Evolutionary conservation across 1,140 invertebrate species (phyloP).

Genomic region (Helicoverpa armigera): DNA sequence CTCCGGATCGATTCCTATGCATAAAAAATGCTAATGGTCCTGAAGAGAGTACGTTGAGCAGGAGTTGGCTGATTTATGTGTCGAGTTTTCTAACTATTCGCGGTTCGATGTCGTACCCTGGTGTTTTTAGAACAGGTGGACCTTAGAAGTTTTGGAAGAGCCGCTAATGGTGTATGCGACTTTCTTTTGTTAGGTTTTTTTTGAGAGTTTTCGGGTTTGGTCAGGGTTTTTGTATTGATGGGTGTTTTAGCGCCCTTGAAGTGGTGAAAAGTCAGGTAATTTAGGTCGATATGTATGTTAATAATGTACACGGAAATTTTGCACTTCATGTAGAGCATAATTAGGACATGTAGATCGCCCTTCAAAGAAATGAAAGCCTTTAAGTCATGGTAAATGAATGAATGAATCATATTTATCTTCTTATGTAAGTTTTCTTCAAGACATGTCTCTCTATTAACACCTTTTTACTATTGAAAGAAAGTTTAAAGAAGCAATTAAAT

Average conservation of each 20-base stretch:
- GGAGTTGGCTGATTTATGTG: conserved; percentile 80
- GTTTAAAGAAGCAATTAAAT: background rate
- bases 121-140: conserved; percentile 73
- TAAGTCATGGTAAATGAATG: too few relatives aligned
- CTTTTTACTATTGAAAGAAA: too few relatives aligned
- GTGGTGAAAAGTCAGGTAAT: too few relatives aligned
- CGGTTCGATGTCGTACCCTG: conserved; percentile 68
- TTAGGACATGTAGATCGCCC: too few relatives aligned
- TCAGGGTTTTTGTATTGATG: background rate
- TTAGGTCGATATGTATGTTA: too few relatives aligned
- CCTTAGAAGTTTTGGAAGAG: conserved; percentile 42
- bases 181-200: conserved; percentile 44
- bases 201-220: background rate
- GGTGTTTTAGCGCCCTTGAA: too few relatives aligned
- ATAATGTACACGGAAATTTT: too few relatives aligned
- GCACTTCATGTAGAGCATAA: too few relatives aligned
- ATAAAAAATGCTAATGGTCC: conserved; percentile 86
- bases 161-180: conserved; percentile 44
- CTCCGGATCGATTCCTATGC: conserved; percentile 85
- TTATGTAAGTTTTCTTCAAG: too few relatives aligned
- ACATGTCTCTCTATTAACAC: too few relatives aligned
- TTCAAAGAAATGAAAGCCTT: too few relatives aligned
- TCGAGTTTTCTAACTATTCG: conserved; percentile 77
- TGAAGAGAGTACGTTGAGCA: conserved; percentile 73
- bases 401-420: too few relatives aligned